Evolutionary conservation across 1,140 invertebrate genomes (phyloP), one percentile per base, ranked within the genome.

Genomic region (Zaprionus taronus): DNA sequence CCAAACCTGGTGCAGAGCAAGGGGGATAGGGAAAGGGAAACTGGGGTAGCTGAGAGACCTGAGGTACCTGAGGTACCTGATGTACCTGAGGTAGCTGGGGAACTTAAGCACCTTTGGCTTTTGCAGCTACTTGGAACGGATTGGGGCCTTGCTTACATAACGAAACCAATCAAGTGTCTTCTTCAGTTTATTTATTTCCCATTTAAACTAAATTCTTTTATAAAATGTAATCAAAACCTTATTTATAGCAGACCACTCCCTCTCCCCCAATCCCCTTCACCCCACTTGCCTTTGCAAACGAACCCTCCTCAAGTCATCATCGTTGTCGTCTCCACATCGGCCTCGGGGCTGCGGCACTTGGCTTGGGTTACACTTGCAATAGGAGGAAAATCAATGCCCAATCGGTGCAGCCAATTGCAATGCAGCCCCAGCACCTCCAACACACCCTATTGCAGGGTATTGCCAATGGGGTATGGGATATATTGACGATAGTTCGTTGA

Each of bases 211-310:
- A 91, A 91, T 90, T 85, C 86, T 80, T 91, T 92, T 87, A 91
- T 86, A 85, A 82, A 91, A 92, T 92, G 89, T 87, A 91, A 92
- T 92, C 85, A 92, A 92, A 92, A 92, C 85, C 91, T 91, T 81
- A 92, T 91, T 91, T 90, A 87, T 90, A 84, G 81, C 22, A 31
- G 44, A 20, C 1, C 60, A 51, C 55, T 41, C 53, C 49, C 31
- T 26, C 31, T 14, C 20, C 22, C 4, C 26, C 28, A 53, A 34
- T n/a, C 58, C 34, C 15, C 38, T 11, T 34, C 2, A 4, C 7
- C n/a, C 44, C 58, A 41, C 34, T 17, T 36, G 9, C 28, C 5
- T 7, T 58, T 2, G 31, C 44, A 61, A 24, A 24, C 38, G 17
- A 22, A 24, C 28, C 24, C 56, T 36, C 55, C 83, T 87, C 74